phyloP scores from a whole-genome alignment of 2,888 invertebrate species.

The Dynastes tityus region DNA sequence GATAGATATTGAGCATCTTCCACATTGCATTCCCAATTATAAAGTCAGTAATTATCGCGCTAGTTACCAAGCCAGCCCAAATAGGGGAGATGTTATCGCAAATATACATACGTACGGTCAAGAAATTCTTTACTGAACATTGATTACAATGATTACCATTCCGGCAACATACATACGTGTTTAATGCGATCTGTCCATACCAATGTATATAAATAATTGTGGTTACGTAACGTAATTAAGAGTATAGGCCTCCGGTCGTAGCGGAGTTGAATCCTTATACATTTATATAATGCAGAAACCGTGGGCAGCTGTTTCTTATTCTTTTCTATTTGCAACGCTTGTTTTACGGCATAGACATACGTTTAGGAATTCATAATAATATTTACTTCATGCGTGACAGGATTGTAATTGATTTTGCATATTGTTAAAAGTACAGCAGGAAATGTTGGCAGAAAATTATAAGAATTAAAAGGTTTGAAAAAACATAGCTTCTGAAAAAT shows the following conservation, averaged over 20 bases:
- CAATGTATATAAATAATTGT: background rate
- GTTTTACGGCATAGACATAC: background rate
- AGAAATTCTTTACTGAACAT: background rate
- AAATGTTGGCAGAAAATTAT: no score
- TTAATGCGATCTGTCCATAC: background rate
- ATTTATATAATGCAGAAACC: conserved; percentile 5
- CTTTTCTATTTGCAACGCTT: background rate
- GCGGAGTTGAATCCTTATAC: background rate
- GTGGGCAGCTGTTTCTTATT: background rate
- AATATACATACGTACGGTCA: background rate
- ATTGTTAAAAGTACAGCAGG: background rate
- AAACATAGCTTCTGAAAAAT: no score
- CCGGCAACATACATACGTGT: background rate
- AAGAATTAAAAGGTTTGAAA: no score
- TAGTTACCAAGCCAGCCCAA: no score
- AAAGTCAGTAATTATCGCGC: no score
- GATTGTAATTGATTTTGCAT: conserved; percentile 3
- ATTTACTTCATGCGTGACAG: background rate
- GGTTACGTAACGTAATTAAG: background rate
- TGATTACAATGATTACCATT: background rate
- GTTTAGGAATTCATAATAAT: conserved; percentile 20
- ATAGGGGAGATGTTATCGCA: no score
- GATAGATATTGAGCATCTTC: no score
- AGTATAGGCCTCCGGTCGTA: background rate
- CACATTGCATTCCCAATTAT: no score